Evolutionary conservation across 2,113 vertebrate species (phyloP), one percentile per base, ranked within the genome.

Genomic region (Platysternon megacephalum): DNA sequence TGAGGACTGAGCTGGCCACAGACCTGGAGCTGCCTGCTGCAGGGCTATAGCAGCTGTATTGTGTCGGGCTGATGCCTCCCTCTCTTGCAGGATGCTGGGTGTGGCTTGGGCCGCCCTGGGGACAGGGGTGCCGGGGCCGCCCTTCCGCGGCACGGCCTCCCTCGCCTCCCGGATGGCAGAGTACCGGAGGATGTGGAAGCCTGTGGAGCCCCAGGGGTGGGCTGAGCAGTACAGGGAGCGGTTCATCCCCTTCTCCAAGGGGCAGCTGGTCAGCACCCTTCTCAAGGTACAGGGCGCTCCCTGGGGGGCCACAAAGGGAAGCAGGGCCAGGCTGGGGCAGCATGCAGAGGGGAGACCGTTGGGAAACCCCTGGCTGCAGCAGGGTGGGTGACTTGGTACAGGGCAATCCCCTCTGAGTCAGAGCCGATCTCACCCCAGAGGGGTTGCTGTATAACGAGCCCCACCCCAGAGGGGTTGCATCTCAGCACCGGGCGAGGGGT

Each of bases 101-200:
- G 49, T 93, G 85, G 95, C 94, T 56, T 90, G 90, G 74, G 84
- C 94, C 29, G 82, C 55, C 88, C 94, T 97, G 88, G 92, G 94
- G 51, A 84, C 90, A 61, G 89, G 90, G 84, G 84, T 92, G 68
- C 92, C 87, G 76, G 49, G 79, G 28, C 90, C 86, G 79, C 65
- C 92, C 61, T 51, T 92, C 48, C 95, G 97, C 56, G 88, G 93
- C 10, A 86, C 97, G 42, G 95, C 97, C 14, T 97, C 98, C 56
- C 92, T 98, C 79, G 89, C 85, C 61, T 79, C 92, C 93, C 98
- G 95, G 91, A 98, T 98, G 95, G 96, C 93, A 84, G 96, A 93
- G 89, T 98, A 98, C 90, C 96, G 95, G 93, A 98, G 93, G 96
- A 97, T 98, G 95, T 93, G 97, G 97, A 98, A 97, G 89, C 98